Conservation (phyloP, 2,797 vertebrate species). For the Sebastes vulpes region DNA sequence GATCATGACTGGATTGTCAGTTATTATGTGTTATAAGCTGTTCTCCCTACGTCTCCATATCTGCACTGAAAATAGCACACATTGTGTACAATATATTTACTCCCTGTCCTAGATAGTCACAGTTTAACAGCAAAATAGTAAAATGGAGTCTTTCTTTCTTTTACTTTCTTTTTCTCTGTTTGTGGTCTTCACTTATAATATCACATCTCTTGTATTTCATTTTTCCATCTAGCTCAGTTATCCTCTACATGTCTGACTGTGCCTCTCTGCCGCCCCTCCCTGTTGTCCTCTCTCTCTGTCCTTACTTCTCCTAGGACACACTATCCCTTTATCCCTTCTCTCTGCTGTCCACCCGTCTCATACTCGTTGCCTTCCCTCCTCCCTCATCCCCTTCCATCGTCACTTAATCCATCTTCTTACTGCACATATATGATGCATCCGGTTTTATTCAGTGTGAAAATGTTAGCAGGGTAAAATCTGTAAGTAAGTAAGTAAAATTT, state of each 20-base stretch:
- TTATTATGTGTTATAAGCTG: neutral
- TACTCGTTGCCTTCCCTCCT: neutral
- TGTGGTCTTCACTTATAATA: neutral
- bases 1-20: neutral
- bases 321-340: slow-evolving; percentile 16
- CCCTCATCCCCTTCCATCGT: neutral
- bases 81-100: neutral
- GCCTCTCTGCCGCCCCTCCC: neutral
- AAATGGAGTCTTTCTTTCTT: neutral
- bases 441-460: neutral
- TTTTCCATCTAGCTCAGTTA: neutral
- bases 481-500: no score
- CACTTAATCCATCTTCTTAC: slow-evolving; percentile 25
- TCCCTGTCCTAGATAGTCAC: neutral
- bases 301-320: slow-evolving; percentile 13
- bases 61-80: neutral
- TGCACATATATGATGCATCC: neutral
- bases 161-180: neutral
- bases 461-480: neutral
- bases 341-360: neutral
- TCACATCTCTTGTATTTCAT: neutral
- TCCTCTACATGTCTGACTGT: neutral
- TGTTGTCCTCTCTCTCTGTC: neutral
- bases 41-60: neutral
- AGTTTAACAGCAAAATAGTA: neutral